A percentile compares a stretch with the other conserved stretches of the same genome.
These are phyloP conservation scores for Meliscaeva auricollis DNA, from an alignment of 2,888 invertebrate species.

Conservation along the genomic window DNA sequence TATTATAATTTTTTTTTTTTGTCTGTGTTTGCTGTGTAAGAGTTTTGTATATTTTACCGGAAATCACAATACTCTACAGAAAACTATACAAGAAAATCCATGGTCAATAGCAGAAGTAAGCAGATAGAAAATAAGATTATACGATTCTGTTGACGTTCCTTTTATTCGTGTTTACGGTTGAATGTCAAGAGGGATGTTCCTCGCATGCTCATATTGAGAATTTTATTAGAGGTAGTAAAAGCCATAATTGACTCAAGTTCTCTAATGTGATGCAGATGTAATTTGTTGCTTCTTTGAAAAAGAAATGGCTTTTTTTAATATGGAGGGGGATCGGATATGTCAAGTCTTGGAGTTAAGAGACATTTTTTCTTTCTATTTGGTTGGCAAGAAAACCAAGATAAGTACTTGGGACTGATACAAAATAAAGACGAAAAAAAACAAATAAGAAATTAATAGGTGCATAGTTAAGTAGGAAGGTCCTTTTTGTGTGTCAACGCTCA, in stretches of 20 bases:
- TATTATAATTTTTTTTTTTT: constrained; percentile 19
- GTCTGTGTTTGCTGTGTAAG: neutral
- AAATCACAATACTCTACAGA: neutral
- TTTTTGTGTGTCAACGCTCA: neutral
- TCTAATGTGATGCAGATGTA: constrained; percentile 31
- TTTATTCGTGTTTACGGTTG: no score
- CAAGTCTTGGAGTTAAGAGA: neutral
- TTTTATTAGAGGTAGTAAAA: constrained; percentile 20
- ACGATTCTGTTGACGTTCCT: neutral
- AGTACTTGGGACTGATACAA: neutral
- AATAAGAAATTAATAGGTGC: neutral
- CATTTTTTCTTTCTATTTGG: no score
- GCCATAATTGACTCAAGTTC: constrained; percentile 29
- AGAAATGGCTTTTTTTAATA: neutral
- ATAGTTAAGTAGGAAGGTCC: constrained; percentile 10
- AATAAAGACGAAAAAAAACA: no score
- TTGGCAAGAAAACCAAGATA: neutral
- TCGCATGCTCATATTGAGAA: constrained; percentile 14
- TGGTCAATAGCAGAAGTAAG: neutral
- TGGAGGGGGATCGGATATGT: neutral
- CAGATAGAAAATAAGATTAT: neutral
- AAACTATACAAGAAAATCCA: neutral
- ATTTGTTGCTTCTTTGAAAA: constrained; percentile 34
- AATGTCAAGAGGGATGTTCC: constrained; percentile 5
- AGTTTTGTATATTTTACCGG: neutral